Conservation (phyloP, 2,113 vertebrate species). For the Strix uralensis region DNA sequence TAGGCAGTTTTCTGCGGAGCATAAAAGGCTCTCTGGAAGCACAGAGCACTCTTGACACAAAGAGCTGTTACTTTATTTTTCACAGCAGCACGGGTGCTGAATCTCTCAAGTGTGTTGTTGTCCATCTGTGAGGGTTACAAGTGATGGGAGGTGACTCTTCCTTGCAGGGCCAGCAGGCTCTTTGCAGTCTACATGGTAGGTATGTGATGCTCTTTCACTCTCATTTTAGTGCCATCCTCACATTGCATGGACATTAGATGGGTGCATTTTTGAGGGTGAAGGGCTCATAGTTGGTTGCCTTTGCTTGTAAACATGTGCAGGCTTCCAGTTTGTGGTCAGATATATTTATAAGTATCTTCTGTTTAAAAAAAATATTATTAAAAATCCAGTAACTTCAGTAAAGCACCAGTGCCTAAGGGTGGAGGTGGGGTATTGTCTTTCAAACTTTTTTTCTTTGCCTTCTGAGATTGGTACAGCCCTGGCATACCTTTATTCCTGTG, state of each 20-base stretch:
- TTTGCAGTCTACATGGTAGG: accelerated
- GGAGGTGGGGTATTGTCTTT: not conserved
- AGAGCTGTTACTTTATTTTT: not conserved
- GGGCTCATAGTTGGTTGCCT: not conserved
- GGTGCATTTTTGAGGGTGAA: not conserved
- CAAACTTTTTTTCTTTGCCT: not conserved
- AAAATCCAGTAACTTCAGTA: not conserved
- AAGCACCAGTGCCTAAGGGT: not conserved
- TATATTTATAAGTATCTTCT: not conserved
- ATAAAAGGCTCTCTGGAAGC: not conserved
- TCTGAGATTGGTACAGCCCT: not conserved
- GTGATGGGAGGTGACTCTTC: not conserved
- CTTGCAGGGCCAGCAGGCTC: not conserved
- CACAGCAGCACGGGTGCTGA: not conserved
- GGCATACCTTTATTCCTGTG: not conserved
- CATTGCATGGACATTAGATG: accelerated
- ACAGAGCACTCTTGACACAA: not conserved
- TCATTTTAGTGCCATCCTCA: accelerated
- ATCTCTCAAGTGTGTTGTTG: accelerated
- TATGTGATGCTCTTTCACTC: accelerated
- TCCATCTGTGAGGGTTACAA: not conserved
- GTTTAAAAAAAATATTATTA: not conserved
- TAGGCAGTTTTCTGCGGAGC: not conserved
- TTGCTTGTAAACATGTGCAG: not conserved
- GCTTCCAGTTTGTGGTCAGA: not conserved